Evolutionary conservation across 2,888 invertebrate genomes (phyloP), one percentile per base, ranked within the genome.

Genomic region (Ctenicera cuprea): DNA sequence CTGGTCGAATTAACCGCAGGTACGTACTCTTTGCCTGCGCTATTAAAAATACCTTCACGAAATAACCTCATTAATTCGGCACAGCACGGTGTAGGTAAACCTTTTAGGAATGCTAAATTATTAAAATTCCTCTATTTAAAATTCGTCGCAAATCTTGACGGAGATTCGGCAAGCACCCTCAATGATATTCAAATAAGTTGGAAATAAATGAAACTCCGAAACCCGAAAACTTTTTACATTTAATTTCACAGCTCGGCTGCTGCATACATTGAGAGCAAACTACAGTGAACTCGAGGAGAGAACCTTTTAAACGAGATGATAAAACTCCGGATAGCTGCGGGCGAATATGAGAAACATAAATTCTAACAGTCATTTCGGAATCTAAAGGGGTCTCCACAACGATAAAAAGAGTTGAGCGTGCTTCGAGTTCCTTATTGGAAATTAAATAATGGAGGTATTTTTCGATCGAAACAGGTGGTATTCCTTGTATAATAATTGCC

Each of bases 191-290:
- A 69, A 73, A 73, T 63, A 69, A 50, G 59, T 45, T 38, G 45
- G 45, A 18, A 57, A 61, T 61, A 68, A 68, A 73, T 63, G 73
- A 69, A 74, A 74, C 48, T 18, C 22, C 57, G 33, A 57, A 59
- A 20, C 59, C 38, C 76, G 70, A 76, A 80, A 83, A 80, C 79
- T 83, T 83, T 83, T 78, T 81, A 77, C 81, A 78, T 83, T 83
- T 83, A 83, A 83, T 83, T 83, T 83, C 83, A 83, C 83, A 82
- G 82, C 80, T 80, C 80, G 80, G 76, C 78, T 80, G 78, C 75
- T 78, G 76, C 81, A 78, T 79, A 76, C 77, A 80, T 82, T 78
- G 59, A 18, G 59, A 20, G 38, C 59, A 54, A 50, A 50, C 50
- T 50, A 22, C 68, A 73, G 73, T 74, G 76, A 73, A 75, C 76